These are phyloP conservation scores for Tolypeutes matacus DNA, from an alignment of 2,797 vertebrate genomes.

Conservation along the genomic window DNA sequence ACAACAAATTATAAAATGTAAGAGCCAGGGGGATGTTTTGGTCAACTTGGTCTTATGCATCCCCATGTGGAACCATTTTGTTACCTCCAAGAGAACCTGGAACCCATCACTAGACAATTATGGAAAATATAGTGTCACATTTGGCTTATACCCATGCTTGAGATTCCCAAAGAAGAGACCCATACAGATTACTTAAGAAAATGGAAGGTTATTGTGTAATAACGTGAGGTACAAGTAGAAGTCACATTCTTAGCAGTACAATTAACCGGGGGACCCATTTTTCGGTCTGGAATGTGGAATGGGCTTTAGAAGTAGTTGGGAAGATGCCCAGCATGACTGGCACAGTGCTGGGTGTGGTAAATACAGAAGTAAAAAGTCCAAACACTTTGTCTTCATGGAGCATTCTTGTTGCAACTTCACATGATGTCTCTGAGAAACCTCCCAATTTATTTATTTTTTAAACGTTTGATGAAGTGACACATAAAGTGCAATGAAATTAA, in stretches of 20 bases:
- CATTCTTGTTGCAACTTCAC: constrained; percentile 27
- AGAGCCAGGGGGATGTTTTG: constrained; percentile 35
- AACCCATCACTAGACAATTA: not conserved
- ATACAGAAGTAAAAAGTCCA: not conserved
- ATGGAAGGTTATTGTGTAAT: not conserved
- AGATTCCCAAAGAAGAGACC: not conserved
- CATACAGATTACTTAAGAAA: constrained; percentile 45
- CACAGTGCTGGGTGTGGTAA: not conserved
- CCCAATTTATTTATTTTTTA: too few species aligned
- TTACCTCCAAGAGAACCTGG: not conserved
- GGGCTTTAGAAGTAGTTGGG: not conserved
- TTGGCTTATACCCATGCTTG: not conserved
- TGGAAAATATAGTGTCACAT: not conserved
- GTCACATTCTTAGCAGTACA: not conserved
- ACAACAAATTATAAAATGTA: constrained; percentile 39
- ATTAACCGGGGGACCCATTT: not conserved
- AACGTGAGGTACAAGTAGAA: not conserved
- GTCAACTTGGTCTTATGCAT: not conserved
- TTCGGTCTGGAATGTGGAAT: not conserved
- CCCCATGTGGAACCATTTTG: not conserved
- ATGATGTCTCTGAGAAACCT: constrained; percentile 28
- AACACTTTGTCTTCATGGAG: not conserved
- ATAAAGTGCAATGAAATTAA: constrained; percentile 50
- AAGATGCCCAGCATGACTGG: not conserved
- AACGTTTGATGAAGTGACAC: constrained; percentile 59